Conservation (phyloP, 2,888 invertebrate genomes). For the Hypselothyrea guttata region DNA sequence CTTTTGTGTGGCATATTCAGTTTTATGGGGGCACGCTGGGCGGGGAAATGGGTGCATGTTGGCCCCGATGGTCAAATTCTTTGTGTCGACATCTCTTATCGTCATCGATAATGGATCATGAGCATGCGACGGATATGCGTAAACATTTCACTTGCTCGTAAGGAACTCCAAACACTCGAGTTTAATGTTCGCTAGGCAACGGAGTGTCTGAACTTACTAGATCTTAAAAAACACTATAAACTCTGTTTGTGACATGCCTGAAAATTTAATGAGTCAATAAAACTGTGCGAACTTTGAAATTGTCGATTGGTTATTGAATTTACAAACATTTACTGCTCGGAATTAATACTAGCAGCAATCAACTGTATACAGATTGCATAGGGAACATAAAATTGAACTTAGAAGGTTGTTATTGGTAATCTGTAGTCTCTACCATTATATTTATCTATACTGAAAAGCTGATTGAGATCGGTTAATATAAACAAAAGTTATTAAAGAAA, state of each 20-base stretch:
- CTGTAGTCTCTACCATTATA: too few species aligned
- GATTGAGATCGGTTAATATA: too few species aligned
- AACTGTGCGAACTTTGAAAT: neutral
- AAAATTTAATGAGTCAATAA: constrained; percentile 12
- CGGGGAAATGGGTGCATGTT: constrained; percentile 8
- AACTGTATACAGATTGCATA: constrained; percentile 2
- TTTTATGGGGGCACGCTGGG: constrained; percentile 19
- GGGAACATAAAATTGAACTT: too few species aligned
- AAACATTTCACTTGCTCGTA: constrained; percentile 26
- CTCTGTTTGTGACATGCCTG: constrained; percentile 1
- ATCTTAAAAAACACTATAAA: constrained; percentile 8
- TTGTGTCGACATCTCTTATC: constrained; percentile 25
- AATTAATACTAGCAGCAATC: neutral
- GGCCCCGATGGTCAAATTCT: constrained; percentile 20
- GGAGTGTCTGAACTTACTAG: constrained; percentile 22
- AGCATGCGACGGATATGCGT: constrained; percentile 18
- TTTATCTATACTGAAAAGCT: too few species aligned
- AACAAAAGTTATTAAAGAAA: too few species aligned
- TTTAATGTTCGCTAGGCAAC: constrained; percentile 40
- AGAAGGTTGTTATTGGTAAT: too few species aligned
- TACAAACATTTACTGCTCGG: neutral
- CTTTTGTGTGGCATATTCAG: constrained; percentile 10
- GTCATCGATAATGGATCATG: constrained; percentile 5
- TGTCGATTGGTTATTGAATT: constrained; percentile 14
- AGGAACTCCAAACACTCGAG: constrained; percentile 28